Percentiles rank a stretch among this genome's conserved stretches.
phyloP scores from a whole-genome alignment of 2,888 invertebrate genomes.

The Pammene fasciana region DNA sequence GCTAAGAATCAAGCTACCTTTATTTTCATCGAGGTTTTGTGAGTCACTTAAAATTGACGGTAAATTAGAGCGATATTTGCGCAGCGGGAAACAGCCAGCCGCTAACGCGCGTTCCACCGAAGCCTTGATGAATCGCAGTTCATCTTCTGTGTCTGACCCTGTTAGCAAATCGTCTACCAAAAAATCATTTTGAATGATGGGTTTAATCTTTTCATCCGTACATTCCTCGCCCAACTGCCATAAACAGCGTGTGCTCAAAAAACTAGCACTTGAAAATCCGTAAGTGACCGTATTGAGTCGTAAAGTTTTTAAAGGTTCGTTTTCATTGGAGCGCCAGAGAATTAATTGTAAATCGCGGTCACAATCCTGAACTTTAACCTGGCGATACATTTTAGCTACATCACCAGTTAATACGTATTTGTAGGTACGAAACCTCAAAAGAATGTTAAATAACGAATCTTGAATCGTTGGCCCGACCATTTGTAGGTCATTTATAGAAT shows the following conservation, averaged over 20 bases:
- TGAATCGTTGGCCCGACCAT: constrained; percentile 15
- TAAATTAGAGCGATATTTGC: constrained; percentile 25
- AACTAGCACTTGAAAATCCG: too few species aligned
- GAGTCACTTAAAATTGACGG: not conserved
- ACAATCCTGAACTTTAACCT: constrained; percentile 11
- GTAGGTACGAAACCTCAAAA: too few species aligned
- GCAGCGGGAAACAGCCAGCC: constrained; percentile 15
- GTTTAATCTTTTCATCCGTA: constrained; percentile 15
- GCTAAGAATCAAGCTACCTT: constrained; percentile 8
- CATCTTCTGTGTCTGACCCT: too few species aligned
- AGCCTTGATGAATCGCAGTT: too few species aligned
- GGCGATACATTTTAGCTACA: constrained; percentile 20
- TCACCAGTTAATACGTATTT: too few species aligned
- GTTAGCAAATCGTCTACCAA: too few species aligned
- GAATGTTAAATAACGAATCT: constrained; percentile 4
- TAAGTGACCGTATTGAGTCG: too few species aligned
- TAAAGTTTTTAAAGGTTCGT: constrained; percentile 9
- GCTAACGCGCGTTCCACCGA: constrained; percentile 21
- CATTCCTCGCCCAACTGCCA: constrained; percentile 31
- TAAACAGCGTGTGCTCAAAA: too few species aligned
- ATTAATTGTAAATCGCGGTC: constrained; percentile 41
- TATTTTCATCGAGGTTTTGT: not conserved
- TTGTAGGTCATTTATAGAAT: constrained; percentile 20
- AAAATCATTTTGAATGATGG: too few species aligned
- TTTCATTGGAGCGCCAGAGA: constrained; percentile 33